Percentiles rank a stretch among this genome's conserved stretches.
Evolutionary conservation across 2,888 invertebrate genomes (phyloP).

Genomic region (Cephonodes hylas): DNA sequence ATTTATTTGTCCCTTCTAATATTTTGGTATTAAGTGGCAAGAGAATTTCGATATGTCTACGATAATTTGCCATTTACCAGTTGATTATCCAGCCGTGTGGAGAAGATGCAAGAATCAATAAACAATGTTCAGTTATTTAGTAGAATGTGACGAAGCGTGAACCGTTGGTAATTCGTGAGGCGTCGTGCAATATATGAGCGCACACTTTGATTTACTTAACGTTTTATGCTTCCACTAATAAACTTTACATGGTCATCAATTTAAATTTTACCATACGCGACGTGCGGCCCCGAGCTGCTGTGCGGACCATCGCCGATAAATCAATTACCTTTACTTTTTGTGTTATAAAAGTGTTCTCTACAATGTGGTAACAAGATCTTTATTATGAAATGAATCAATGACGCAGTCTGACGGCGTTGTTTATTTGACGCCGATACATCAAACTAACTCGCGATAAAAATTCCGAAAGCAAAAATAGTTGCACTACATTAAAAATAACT

Average conservation of each 20-base stretch:
- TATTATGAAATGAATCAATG: slow-evolving; percentile 13
- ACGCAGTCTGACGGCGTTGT: background rate
- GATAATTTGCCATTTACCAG: too few relatives aligned
- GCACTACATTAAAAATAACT: too few relatives aligned
- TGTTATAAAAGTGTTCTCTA: slow-evolving; percentile 34
- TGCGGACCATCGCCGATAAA: slow-evolving; percentile 51
- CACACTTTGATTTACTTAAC: slow-evolving; percentile 64
- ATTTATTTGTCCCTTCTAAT: too few relatives aligned
- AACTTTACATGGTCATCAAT: slow-evolving; percentile 76
- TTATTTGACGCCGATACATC: background rate
- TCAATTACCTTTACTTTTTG: slow-evolving; percentile 53
- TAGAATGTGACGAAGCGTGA: background rate
- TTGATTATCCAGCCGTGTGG: too few relatives aligned
- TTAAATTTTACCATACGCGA: slow-evolving; percentile 67
- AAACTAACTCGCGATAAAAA: background rate
- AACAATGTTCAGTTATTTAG: background rate
- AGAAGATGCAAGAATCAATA: background rate
- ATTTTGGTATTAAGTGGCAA: too few relatives aligned
- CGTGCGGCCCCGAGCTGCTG: slow-evolving; percentile 51
- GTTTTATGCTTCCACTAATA: slow-evolving; percentile 70
- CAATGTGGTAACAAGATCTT: slow-evolving; percentile 16
- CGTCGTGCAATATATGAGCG: slow-evolving; percentile 41
- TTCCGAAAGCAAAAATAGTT: too few relatives aligned
- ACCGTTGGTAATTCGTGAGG: slow-evolving; percentile 29
- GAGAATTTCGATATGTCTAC: too few relatives aligned